These are phyloP conservation scores for Sparus aurata DNA, from an alignment of 2,797 vertebrate genomes.

Conservation along the genomic window DNA sequence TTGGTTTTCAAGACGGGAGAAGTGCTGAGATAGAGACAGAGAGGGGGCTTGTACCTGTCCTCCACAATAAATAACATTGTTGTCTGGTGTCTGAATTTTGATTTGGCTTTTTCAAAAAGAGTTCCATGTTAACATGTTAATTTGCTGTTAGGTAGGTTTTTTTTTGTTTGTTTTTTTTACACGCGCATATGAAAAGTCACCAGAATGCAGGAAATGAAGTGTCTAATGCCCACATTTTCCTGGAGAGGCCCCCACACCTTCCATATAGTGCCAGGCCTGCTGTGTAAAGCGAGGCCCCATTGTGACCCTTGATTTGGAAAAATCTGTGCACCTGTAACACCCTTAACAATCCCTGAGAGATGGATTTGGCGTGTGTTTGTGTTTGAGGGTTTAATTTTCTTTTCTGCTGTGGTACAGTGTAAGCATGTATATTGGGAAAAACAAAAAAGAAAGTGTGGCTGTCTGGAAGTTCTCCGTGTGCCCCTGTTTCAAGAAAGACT, in stretches of 20 bases:
- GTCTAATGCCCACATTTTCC: no score
- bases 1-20: no score
- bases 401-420: not conserved
- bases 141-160: not conserved
- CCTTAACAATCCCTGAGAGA: not conserved
- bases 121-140: no score
- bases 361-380: not conserved
- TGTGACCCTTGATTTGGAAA: not conserved
- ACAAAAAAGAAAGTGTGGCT: not conserved
- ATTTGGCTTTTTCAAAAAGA: no score
- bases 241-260: no score
- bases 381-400: not conserved
- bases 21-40: no score
- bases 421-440: slow-evolving; percentile 3
- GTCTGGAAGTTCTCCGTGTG: not conserved
- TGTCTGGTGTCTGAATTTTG: no score
- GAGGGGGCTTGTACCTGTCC: no score
- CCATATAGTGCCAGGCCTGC: not conserved
- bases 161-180: not conserved
- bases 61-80: no score
- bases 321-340: no score
- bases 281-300: not conserved
- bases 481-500: not conserved
- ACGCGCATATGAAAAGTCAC: not conserved
- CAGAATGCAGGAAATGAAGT: not conserved